phyloP scores from a whole-genome alignment of 2,888 invertebrate species.

The Galeruca laticollis region DNA sequence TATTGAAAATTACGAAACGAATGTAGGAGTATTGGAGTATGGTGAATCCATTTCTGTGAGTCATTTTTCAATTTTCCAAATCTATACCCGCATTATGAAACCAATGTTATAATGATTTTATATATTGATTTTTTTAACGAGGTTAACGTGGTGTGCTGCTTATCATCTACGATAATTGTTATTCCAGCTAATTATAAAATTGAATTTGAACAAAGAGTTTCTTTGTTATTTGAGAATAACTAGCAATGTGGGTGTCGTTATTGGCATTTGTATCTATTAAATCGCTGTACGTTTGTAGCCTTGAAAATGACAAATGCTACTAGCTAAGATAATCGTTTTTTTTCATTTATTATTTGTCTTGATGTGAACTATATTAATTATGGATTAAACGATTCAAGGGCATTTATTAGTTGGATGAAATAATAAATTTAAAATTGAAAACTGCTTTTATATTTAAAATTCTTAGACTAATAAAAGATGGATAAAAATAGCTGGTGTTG shows the following conservation, averaged over 20 bases:
- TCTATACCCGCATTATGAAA: neutral
- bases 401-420: neutral
- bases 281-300: neutral
- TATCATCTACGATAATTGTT: conserved; percentile 4
- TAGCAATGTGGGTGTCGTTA: conserved; percentile 3
- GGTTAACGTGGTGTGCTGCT: neutral
- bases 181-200: conserved; percentile 1
- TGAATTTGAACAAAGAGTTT: conserved; percentile 5
- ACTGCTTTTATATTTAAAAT: too few relatives aligned
- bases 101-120: neutral
- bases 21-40: too few relatives aligned
- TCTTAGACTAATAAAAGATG: too few relatives aligned
- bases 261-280: conserved; percentile 1
- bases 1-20: too few relatives aligned
- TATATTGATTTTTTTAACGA: neutral
- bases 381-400: neutral
- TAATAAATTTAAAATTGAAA: too few relatives aligned
- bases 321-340: neutral
- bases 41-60: too few relatives aligned
- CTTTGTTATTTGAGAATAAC: neutral
- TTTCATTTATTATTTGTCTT: neutral
- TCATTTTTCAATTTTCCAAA: neutral
- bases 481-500: too few relatives aligned
- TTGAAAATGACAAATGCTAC: conserved; percentile 7
- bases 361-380: neutral